These are phyloP conservation scores for Drosophila repleta DNA, from an alignment of 1,140 invertebrate species.

Conservation along the genomic window DNA sequence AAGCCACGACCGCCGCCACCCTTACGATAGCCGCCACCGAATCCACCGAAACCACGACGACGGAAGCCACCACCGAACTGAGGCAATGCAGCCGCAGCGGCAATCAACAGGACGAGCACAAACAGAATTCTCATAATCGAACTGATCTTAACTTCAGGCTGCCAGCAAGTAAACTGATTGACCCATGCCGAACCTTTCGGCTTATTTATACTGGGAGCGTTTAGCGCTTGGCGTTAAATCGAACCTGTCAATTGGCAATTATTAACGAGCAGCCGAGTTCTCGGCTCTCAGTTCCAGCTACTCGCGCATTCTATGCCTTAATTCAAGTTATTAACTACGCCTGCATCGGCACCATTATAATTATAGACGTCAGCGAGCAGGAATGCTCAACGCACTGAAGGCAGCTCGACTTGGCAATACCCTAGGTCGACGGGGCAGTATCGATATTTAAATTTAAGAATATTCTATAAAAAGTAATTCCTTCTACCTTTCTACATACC, in stretches of 20 bases:
- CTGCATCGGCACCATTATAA: not conserved
- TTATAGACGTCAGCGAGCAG: not conserved
- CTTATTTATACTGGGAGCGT: not conserved
- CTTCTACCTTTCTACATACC: too few species aligned
- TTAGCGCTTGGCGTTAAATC: not conserved
- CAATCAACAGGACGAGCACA: constrained; percentile 1
- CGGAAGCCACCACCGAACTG: not conserved
- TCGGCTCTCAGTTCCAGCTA: not conserved
- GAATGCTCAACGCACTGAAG: too few species aligned
- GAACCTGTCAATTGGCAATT: not conserved
- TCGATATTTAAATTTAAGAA: too few species aligned
- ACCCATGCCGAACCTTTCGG: not conserved
- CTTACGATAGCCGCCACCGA: constrained; percentile 6
- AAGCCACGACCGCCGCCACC: constrained; percentile 11
- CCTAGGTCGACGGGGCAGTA: not conserved
- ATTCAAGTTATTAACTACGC: not conserved
- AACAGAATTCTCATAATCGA: not conserved
- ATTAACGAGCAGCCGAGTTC: not conserved
- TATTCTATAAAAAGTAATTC: too few species aligned
- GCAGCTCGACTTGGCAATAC: not conserved
- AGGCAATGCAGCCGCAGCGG: not conserved
- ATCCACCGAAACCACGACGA: constrained; percentile 15
- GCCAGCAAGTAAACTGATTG: not conserved
- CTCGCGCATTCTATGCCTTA: not conserved
- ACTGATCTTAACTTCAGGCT: not conserved